These are phyloP conservation scores for Drosophila seclusa DNA, from an alignment of 2,888 invertebrate species.

Conservation along the genomic window DNA sequence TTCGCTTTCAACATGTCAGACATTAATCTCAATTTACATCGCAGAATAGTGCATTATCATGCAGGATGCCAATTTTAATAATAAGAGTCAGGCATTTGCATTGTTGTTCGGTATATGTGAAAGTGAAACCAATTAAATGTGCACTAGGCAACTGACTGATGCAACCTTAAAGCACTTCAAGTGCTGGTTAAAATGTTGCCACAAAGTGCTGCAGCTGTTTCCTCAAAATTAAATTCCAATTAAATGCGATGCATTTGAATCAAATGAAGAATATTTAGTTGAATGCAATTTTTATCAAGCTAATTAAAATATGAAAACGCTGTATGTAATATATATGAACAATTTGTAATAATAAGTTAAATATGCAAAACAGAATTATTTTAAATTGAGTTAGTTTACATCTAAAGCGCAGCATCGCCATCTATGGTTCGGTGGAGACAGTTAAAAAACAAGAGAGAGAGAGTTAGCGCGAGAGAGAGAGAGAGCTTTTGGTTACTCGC, in stretches of 20 bases:
- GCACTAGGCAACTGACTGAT: conserved; percentile 7
- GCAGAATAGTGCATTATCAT: background rate
- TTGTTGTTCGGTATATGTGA: conserved; percentile 13
- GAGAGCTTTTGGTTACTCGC: conserved; percentile 37
- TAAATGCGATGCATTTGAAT: background rate
- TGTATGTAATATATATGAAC: background rate
- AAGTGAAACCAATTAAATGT: background rate
- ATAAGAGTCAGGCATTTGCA: conserved; percentile 10
- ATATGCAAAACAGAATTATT: background rate
- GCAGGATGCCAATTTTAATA: conserved; percentile 9
- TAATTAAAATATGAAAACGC: background rate
- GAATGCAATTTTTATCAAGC: background rate
- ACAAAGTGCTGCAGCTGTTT: background rate
- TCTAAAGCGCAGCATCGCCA: conserved; percentile 40
- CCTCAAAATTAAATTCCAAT: background rate
- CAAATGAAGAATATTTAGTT: background rate
- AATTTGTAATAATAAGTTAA: background rate
- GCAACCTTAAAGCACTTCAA: background rate
- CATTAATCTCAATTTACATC: background rate
- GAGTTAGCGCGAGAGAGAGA: conserved; percentile 21
- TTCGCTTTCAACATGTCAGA: background rate
- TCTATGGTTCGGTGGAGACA: conserved; percentile 39
- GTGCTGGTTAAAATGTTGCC: conserved; percentile 2
- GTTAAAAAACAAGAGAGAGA: background rate
- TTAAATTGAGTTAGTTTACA: background rate